Conservation (phyloP, 2,797 vertebrate species). For the Fistularia commersonii region DNA sequence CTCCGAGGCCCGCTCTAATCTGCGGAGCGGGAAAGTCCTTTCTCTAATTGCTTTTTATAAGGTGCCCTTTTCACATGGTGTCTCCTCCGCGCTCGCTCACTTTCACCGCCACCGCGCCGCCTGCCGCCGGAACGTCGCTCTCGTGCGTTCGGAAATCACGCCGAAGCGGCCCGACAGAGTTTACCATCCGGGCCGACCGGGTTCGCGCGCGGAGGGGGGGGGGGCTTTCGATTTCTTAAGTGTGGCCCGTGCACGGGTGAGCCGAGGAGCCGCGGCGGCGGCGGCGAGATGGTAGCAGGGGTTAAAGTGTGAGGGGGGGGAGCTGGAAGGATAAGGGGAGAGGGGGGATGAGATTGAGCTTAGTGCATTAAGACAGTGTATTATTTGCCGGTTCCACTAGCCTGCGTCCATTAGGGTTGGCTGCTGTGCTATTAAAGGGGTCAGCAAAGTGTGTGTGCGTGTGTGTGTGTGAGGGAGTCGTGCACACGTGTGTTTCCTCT, state of each 20-base stretch:
- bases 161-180: background rate
- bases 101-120: slow-evolving; percentile 62
- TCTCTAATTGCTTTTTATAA: slow-evolving; percentile 78
- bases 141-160: no score
- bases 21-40: slow-evolving; percentile 74
- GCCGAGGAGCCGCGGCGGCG: slow-evolving; percentile 39
- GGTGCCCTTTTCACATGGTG: slow-evolving; percentile 74
- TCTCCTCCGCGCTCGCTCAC: slow-evolving; percentile 64
- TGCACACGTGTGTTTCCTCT: slow-evolving; percentile 57
- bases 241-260: slow-evolving; percentile 49
- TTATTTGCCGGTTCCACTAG: slow-evolving; percentile 78
- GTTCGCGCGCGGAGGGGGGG: slow-evolving; percentile 45
- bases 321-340: slow-evolving; percentile 46
- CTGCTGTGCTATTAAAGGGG: slow-evolving; percentile 71
- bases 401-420: slow-evolving; percentile 73
- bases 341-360: slow-evolving; percentile 69
- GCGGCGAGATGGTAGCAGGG: slow-evolving; percentile 55
- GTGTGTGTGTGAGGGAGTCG: no score
- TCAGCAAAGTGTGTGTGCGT: slow-evolving; percentile 70
- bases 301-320: slow-evolving; percentile 60
- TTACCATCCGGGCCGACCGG: slow-evolving; percentile 18
- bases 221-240: slow-evolving; percentile 66
- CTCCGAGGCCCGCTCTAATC: slow-evolving; percentile 71
- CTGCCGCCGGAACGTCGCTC: no score
- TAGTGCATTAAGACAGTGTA: slow-evolving; percentile 77